Base-by-base conservation (phyloP, 2,888 invertebrate species). In the Orthosia gracilis region DNA sequence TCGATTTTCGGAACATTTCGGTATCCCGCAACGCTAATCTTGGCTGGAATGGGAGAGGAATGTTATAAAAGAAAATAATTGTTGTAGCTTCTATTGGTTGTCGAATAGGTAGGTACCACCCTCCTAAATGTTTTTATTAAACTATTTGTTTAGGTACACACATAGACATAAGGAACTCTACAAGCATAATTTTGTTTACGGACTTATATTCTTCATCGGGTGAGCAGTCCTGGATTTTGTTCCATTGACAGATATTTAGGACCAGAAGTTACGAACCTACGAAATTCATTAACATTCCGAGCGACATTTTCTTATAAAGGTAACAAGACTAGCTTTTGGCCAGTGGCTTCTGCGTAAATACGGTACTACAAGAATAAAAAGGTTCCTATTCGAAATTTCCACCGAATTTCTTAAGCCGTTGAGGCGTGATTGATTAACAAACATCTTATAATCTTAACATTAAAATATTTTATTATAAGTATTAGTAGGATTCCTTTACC, bases 51-150 rank as follows among this genome's bases (percentile, higher is more conserved):
- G 75, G 65, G 82, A 84, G 73, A 75, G 88, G 91, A 90, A 91
- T 90, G 87, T 87, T 89, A 89, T 90, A 89, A 91, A 90, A 69
- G 88, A 86, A 85, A 85, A 74, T 11, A 80, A 81, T 63, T 26
- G 21, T 67, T 40, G 55, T 71, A 62, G 47, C 54, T 80, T 57
- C 55, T 77, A 84, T 79, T 70, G 70, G 59, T 55, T 67, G 68
- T 70, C 69, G 74, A 55, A 70, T 62, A 62, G 59, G 31, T 31
- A 31, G 31, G 5, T 21, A 63, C 21, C 72, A 54, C 18, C 23
- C 67, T 66, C 58, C 18, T 17, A 69, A 26, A 4, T 58, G 23
- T n/a, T 50, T 65, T 40, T 49, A 62, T 69, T 4, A 3, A 61
- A 17, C 31, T 7, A 31, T 7, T 31, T 31, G 31, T 31, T 11